These are phyloP conservation scores for Oreonectes daqikongensis DNA, from an alignment of 2,797 vertebrate species.

Conservation along the genomic window DNA sequence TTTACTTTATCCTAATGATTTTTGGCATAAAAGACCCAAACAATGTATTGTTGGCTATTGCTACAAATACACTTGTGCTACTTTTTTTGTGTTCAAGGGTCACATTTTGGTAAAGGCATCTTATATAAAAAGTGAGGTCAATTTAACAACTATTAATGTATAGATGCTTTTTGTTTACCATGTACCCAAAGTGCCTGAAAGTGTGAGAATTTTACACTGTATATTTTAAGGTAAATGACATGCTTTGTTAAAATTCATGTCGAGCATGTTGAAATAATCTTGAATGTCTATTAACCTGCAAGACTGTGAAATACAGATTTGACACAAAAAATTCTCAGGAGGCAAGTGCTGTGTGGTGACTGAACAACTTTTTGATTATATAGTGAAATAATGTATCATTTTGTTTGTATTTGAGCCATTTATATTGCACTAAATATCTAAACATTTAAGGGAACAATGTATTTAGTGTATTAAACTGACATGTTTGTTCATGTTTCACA, in stretches of 20 bases:
- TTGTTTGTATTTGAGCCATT: neutral
- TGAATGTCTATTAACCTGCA: neutral
- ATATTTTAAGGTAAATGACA: neutral
- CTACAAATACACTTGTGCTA: too few species aligned
- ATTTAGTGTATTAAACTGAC: neutral
- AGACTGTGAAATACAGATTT: neutral
- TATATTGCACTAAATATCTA: neutral
- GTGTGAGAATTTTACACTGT: neutral
- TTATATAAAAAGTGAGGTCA: too few species aligned
- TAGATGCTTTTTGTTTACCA: neutral
- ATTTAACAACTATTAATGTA: neutral
- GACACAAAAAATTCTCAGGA: neutral
- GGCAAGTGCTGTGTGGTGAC: neutral
- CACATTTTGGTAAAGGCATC: too few species aligned
- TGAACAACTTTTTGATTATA: slow-evolving; percentile 2
- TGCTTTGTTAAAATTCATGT: neutral
- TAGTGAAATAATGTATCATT: neutral
- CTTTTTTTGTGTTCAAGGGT: too few species aligned
- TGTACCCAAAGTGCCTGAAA: slow-evolving; percentile 36
- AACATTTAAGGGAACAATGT: neutral
- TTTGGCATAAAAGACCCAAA: too few species aligned
- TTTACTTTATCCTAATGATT: too few species aligned
- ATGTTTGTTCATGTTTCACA: neutral
- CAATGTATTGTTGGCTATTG: too few species aligned
- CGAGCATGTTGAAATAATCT: neutral